These are phyloP conservation scores for Hafferia zeledoni DNA, from an alignment of 2,797 vertebrate genomes.

Conservation along the genomic window DNA sequence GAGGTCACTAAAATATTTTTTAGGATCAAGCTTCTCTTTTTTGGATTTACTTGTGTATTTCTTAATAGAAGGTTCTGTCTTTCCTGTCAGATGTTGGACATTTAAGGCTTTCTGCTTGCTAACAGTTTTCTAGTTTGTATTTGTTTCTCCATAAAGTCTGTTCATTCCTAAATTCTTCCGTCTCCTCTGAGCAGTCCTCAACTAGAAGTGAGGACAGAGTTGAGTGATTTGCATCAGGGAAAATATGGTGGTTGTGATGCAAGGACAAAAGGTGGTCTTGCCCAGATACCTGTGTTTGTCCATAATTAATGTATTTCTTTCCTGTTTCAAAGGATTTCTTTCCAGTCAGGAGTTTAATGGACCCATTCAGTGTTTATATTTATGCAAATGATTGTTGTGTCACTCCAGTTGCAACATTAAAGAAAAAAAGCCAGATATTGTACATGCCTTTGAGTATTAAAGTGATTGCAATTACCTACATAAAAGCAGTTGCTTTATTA, in stretches of 20 bases:
- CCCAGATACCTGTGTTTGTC: background rate
- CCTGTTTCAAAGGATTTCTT: slow-evolving; percentile 13
- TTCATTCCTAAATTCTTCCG: background rate
- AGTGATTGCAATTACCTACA: slow-evolving; percentile 71
- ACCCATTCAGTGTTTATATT: slow-evolving; percentile 2
- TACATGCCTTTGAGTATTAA: slow-evolving; percentile 65
- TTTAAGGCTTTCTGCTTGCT: background rate
- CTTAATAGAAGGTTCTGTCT: background rate
- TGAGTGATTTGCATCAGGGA: background rate
- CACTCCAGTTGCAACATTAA: background rate
- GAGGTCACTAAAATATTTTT: background rate
- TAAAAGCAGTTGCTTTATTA: slow-evolving; percentile 77
- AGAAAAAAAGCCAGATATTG: slow-evolving; percentile 41
- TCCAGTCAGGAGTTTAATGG: background rate
- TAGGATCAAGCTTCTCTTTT: background rate
- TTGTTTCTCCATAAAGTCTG: background rate
- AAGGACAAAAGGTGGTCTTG: background rate
- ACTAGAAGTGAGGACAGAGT: background rate
- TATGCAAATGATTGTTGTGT: background rate
- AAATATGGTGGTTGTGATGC: background rate
- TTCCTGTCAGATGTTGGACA: background rate
- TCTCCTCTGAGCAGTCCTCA: background rate
- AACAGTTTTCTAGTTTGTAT: background rate
- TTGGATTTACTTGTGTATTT: background rate
- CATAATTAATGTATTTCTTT: background rate